A percentile compares a stretch with the other conserved stretches of the same genome.
These are phyloP conservation scores for Drosophila oshimai DNA, from an alignment of 1,140 invertebrate species.

Conservation along the genomic window DNA sequence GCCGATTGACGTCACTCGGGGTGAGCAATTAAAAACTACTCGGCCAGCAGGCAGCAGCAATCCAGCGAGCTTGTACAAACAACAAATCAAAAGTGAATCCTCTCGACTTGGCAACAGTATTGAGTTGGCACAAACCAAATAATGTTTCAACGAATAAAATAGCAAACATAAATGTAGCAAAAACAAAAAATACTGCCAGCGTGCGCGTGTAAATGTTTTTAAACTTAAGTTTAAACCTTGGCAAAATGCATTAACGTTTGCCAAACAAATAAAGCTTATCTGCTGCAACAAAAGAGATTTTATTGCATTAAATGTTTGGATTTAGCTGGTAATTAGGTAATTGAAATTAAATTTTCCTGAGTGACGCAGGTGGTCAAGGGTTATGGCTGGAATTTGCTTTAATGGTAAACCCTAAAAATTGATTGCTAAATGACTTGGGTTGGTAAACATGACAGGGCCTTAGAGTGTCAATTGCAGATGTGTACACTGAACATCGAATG, in stretches of 20 bases:
- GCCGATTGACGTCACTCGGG: conserved; percentile 62
- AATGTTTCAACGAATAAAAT: conserved; percentile 9
- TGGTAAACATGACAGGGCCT: conserved; percentile 4
- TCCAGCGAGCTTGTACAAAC: conserved; percentile 44
- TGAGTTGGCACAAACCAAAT: conserved; percentile 13
- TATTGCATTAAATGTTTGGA: not conserved
- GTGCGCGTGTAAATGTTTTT: not conserved
- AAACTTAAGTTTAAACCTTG: not conserved
- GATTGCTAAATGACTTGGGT: conserved; percentile 23
- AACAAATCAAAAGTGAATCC: conserved; percentile 52
- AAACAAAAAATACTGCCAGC: conserved; percentile 13
- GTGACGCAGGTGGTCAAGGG: conserved; percentile 16
- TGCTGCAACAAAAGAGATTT: not conserved
- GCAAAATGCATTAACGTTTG: not conserved
- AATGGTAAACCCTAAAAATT: conserved; percentile 18
- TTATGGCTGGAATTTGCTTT: conserved; percentile 9
- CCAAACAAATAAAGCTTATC: not conserved
- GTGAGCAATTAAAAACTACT: conserved; percentile 74
- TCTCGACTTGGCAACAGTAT: conserved; percentile 23
- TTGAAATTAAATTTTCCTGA: not conserved
- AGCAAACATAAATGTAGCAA: conserved; percentile 33
- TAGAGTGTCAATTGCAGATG: conserved; percentile 45
- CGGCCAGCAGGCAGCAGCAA: conserved; percentile 42
- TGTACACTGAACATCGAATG: not conserved
- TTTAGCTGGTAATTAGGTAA: not conserved